phyloP scores from a whole-genome alignment of 2,797 vertebrate genomes.

The Ctenochaetus hawaiiensis region DNA sequence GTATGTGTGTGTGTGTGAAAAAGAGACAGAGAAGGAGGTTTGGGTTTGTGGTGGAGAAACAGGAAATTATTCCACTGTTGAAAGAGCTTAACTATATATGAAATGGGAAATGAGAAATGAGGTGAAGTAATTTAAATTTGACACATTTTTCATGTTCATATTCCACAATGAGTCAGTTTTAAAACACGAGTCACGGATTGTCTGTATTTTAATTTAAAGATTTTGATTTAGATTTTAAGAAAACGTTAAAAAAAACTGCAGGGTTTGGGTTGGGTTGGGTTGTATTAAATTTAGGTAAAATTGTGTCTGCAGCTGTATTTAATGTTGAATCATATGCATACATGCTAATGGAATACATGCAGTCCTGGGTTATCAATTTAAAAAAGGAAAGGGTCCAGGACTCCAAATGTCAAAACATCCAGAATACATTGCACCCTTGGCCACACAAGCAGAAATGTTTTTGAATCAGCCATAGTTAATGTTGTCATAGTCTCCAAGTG shows the following conservation, averaged over 20 bases:
- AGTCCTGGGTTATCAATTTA: not conserved
- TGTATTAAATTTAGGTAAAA: not conserved
- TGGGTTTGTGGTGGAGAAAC: not conserved
- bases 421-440: not conserved
- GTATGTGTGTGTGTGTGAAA: not conserved
- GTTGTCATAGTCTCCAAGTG: not conserved
- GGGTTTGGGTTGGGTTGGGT: too few relatives aligned
- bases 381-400: not conserved
- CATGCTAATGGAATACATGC: not conserved
- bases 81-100: constrained; percentile 14
- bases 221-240: not conserved
- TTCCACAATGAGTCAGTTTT: not conserved
- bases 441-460: not conserved
- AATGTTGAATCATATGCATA: not conserved
- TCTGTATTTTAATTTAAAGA: not conserved
- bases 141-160: constrained; percentile 10
- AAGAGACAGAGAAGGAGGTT: too few relatives aligned
- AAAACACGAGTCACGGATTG: not conserved
- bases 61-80: constrained; percentile 7
- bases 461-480: not conserved
- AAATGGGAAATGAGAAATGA: constrained; percentile 22
- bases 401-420: not conserved
- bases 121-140: constrained; percentile 12
- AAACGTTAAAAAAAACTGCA: not conserved
- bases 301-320: not conserved